Percentiles rank a stretch among this genome's conserved stretches.
Conservation (phyloP, 2,797 vertebrate genomes). For the Channallabes apus region DNA sequence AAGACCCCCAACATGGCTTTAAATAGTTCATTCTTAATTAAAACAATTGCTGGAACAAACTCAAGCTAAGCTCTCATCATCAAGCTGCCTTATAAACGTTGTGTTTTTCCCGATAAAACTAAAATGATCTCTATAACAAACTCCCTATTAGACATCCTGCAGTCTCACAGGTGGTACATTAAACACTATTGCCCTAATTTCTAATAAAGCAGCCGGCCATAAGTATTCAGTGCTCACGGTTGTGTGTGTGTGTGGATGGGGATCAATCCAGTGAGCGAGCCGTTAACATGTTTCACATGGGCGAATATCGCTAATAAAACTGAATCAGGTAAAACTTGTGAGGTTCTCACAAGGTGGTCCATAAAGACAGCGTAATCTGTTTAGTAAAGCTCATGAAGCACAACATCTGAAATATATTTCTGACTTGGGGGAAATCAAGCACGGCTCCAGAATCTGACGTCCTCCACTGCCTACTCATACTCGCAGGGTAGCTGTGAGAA, state of each 20-base stretch:
- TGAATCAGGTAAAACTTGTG: not conserved
- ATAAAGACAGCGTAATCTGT: not conserved
- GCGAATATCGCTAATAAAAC: not conserved
- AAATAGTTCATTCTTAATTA: not conserved
- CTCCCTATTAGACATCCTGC: not conserved
- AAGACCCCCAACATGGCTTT: too few species aligned
- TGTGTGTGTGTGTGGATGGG: not conserved
- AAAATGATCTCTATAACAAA: not conserved
- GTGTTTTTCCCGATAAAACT: too few species aligned
- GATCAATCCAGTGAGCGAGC: too few species aligned
- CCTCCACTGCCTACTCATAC: not conserved
- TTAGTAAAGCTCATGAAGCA: not conserved
- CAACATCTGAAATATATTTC: constrained; percentile 7
- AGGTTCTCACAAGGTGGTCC: not conserved
- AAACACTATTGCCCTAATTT: not conserved
- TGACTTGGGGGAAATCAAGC: not conserved
- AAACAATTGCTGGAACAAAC: not conserved
- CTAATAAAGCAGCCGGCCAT: not conserved
- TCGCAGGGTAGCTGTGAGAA: not conserved
- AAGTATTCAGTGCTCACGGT: not conserved
- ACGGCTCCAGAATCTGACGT: not conserved
- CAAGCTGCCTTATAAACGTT: not conserved
- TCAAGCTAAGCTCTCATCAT: not conserved
- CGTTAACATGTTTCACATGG: not conserved
- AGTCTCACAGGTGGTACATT: not conserved